These are phyloP conservation scores for Corythucha ciliata DNA, from an alignment of 2,888 invertebrate species.

Conservation along the genomic window DNA sequence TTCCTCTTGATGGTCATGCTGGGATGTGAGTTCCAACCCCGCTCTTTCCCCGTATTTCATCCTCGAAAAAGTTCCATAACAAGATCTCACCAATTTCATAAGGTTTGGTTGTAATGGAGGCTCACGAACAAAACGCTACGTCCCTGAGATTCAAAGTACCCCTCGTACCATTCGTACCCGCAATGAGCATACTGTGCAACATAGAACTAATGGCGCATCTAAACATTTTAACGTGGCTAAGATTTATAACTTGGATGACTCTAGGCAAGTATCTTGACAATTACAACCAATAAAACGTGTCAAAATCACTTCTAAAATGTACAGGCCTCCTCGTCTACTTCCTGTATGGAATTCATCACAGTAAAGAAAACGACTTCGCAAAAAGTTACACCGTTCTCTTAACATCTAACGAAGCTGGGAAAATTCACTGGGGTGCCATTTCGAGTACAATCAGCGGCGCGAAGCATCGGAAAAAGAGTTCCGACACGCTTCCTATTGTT, in stretches of 20 bases:
- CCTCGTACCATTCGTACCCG: slow-evolving; percentile 67
- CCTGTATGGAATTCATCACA: slow-evolving; percentile 75
- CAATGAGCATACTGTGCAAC: slow-evolving; percentile 69
- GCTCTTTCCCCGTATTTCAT: background rate
- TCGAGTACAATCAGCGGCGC: too few relatives aligned
- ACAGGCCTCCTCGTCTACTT: slow-evolving; percentile 75
- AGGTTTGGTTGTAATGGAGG: slow-evolving; percentile 65
- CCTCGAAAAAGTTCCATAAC: background rate
- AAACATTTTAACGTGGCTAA: slow-evolving; percentile 69
- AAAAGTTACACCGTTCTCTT: slow-evolving; percentile 54
- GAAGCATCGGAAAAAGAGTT: slow-evolving; percentile 27
- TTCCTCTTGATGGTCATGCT: slow-evolving; percentile 54
- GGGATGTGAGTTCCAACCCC: slow-evolving; percentile 50
- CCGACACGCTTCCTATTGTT: slow-evolving; percentile 37
- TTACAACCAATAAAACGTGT: background rate
- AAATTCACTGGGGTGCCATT: slow-evolving; percentile 51
- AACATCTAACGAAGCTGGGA: slow-evolving; percentile 54
- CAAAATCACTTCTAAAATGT: too few relatives aligned
- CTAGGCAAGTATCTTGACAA: slow-evolving; percentile 50
- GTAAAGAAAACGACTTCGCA: slow-evolving; percentile 60
- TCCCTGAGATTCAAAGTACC: slow-evolving; percentile 70
- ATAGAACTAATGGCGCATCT: slow-evolving; percentile 74
- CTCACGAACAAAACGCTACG: slow-evolving; percentile 63
- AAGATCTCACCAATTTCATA: slow-evolving; percentile 18
- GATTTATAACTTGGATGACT: slow-evolving; percentile 79